phyloP scores from a whole-genome alignment of 2,888 invertebrate species.

The Rhingia campestris region DNA sequence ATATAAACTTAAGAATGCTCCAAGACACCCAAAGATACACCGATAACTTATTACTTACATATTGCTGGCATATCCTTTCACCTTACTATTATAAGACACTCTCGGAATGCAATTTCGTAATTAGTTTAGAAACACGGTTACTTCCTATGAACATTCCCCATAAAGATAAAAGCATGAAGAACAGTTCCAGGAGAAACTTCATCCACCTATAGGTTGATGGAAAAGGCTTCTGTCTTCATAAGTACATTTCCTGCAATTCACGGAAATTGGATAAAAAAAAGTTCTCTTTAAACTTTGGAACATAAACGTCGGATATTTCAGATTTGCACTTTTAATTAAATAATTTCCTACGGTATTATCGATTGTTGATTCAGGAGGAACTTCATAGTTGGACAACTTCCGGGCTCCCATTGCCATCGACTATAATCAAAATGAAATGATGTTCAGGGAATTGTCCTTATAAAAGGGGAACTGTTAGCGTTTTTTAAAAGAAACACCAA shows the following conservation, averaged over 20 bases:
- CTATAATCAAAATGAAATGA: no score
- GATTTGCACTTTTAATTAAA: conserved; percentile 12
- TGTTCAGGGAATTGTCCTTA: no score
- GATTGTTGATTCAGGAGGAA: neutral
- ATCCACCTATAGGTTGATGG: neutral
- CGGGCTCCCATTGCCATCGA: neutral
- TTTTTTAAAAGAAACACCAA: neutral
- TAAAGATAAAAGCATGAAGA: neutral
- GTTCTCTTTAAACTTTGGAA: neutral
- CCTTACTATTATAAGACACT: neutral
- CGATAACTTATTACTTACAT: no score
- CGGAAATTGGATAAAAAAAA: conserved; percentile 2
- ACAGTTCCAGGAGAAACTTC: neutral
- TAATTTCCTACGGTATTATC: conserved; percentile 11
- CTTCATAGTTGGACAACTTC: no score
- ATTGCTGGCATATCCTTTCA: no score
- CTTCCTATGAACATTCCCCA: neutral
- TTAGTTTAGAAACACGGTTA: conserved; percentile 10
- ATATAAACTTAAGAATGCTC: no score
- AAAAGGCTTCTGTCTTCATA: neutral
- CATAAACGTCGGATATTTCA: conserved; percentile 8
- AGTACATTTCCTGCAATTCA: conserved; percentile 8
- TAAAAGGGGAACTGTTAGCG: no score
- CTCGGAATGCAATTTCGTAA: conserved; percentile 8
- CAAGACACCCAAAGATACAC: no score